phyloP scores from a whole-genome alignment of 2,888 invertebrate genomes.

The Limnephilus auricula region DNA sequence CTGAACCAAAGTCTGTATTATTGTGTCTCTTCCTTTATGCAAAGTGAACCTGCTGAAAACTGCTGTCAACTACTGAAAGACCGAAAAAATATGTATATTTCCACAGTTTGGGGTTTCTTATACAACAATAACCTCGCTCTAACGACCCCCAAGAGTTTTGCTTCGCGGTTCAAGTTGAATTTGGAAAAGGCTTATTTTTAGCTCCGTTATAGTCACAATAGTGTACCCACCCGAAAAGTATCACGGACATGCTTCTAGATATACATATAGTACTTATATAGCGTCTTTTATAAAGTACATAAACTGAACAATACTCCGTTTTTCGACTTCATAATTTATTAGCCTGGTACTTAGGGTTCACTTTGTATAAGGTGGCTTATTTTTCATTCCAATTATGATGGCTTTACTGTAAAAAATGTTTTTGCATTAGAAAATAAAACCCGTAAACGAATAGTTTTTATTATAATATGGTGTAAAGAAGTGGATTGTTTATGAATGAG shows the following conservation, averaged over 20 bases:
- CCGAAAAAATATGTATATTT: neutral
- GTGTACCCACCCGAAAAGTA: neutral
- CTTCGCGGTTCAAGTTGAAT: slow-evolving; percentile 16
- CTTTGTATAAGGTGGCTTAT: neutral
- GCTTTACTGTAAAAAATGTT: neutral
- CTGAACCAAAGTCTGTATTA: neutral
- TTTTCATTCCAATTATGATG: neutral
- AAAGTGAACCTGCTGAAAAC: neutral
- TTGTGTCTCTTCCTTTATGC: neutral
- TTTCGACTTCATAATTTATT: neutral
- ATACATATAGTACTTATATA: neutral
- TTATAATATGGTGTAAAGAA: neutral
- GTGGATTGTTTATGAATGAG: neutral
- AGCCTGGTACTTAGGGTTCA: neutral
- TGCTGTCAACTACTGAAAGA: neutral
- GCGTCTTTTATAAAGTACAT: neutral
- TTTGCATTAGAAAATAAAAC: neutral
- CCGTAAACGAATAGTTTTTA: too few relatives aligned
- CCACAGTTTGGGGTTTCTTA: neutral
- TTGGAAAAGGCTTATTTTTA: slow-evolving; percentile 19
- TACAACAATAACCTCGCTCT: slow-evolving; percentile 13
- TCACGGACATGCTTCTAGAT: neutral
- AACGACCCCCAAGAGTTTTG: slow-evolving; percentile 19
- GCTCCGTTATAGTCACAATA: neutral
- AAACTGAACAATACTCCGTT: neutral